Evolutionary conservation across 2,797 vertebrate genomes (phyloP), one percentile per base, ranked within the genome.

Genomic region (Chaetophractus vellerosus): DNA sequence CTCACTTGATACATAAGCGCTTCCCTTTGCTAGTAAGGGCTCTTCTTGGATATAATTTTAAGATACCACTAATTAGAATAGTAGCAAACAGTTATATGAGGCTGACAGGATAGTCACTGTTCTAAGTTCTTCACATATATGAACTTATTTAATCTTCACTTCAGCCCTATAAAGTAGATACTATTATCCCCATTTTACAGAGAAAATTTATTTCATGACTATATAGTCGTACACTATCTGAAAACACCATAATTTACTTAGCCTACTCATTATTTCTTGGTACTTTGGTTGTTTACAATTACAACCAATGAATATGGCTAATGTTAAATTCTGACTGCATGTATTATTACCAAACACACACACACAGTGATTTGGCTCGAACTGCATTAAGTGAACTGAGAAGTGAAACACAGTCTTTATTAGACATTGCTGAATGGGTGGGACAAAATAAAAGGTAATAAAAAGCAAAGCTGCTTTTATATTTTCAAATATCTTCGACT

Each of bases 371-470:
- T 74, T 41, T 87, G 63, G 41, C 81, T 61, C 5, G 4, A 88
- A 88, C 16, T 38, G 7, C 57, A 59, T 41, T 50, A 79, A 80
- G 31, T 48, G 79, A 64, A 75, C 21, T 57, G 33, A 50, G 57
- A 95, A 57, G 55, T 41, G 41, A 86, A 64, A 82, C 1, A 61
- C 6, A n/a, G 36, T 45, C 57, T 72, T 87, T 69, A 71, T 36
- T 55, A 80, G 59, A 66, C 66, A 76, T 7, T 36, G 64, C 41
- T 93, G 31, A 80, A 8, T 55, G 82, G 93, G 52, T 38, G 41
- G 7, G 18, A 88, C n/a, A 66, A 91, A 91, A 79, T 48, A 71
- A 88, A 94, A 69, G 33, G 64, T 38, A 68, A 82, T 48, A 79
- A 84, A 88, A 85, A 78, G 18, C 52, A 93, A 94, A 55, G 33